These are phyloP conservation scores for Pseudopleuronectes americanus DNA, from an alignment of 2,797 vertebrate species.

Conservation along the genomic window DNA sequence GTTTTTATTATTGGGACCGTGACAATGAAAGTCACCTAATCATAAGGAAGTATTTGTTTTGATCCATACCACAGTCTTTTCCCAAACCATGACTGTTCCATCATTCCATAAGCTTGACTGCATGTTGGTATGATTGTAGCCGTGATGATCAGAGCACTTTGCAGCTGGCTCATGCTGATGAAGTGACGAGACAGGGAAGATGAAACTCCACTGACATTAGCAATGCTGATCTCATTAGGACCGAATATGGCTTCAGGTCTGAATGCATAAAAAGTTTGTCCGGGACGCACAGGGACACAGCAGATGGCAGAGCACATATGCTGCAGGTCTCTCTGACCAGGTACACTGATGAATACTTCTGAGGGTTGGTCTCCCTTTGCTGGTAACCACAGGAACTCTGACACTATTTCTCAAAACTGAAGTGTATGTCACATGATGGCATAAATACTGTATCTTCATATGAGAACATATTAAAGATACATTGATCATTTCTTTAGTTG, in stretches of 20 bases:
- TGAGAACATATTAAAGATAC: neutral
- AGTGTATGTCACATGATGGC: neutral
- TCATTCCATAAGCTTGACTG: neutral
- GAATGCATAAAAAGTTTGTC: conserved; percentile 69
- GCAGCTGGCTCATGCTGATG: neutral
- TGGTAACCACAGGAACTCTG: conserved; percentile 35
- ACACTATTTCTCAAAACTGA: conserved; percentile 25
- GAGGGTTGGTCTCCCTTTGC: conserved; percentile 71
- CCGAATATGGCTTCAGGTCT: conserved; percentile 42
- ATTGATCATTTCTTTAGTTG: neutral
- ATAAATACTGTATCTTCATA: neutral
- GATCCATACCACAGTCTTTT: neutral
- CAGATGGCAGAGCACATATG: conserved; percentile 78
- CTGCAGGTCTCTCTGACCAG: conserved; percentile 65
- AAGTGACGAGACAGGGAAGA: conserved; percentile 21
- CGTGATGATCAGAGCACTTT: neutral
- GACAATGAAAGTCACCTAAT: neutral
- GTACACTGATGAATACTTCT: conserved; percentile 70
- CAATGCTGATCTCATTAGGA: conserved; percentile 55
- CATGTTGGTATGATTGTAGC: neutral
- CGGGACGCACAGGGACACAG: conserved; percentile 46
- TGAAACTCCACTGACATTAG: conserved; percentile 24
- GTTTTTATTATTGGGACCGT: neutral
- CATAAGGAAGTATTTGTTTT: neutral
- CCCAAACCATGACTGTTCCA: neutral